A percentile compares a stretch with the other conserved stretches of the same genome.
Evolutionary conservation across 2,888 invertebrate genomes (phyloP).

Genomic region (Oxystoma pomonae): DNA sequence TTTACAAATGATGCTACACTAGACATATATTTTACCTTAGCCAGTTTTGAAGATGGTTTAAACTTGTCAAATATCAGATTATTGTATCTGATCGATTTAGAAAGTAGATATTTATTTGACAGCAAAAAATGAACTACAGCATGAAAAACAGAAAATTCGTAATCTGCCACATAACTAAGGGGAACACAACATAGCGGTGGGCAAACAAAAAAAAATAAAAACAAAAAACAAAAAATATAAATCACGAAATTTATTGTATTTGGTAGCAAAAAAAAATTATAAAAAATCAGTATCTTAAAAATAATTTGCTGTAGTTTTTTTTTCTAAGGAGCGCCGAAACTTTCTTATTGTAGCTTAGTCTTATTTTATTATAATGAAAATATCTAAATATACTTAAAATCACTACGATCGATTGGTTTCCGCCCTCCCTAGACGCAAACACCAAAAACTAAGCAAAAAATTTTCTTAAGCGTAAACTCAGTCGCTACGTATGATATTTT

Average conservation of each 20-base stretch:
- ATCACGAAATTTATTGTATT: slow-evolving; percentile 52
- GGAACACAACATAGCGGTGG: slow-evolving; percentile 40
- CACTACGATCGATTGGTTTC: slow-evolving; percentile 10
- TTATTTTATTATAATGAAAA: slow-evolving; percentile 28
- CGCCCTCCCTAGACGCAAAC: slow-evolving; percentile 33
- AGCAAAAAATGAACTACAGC: too few species aligned
- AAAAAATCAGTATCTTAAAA: slow-evolving; percentile 44
- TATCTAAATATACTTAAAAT: background rate
- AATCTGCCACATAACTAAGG: slow-evolving; percentile 19
- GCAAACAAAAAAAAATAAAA: slow-evolving; percentile 38
- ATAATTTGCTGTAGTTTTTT: slow-evolving; percentile 41
- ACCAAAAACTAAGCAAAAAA: slow-evolving; percentile 38
- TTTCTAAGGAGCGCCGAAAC: slow-evolving; percentile 34
- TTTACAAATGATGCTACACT: too few species aligned
- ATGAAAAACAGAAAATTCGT: too few species aligned
- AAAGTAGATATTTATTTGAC: too few species aligned
- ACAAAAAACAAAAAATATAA: slow-evolving; percentile 42
- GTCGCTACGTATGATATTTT: slow-evolving; percentile 42
- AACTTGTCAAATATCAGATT: too few species aligned
- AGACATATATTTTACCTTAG: too few species aligned
- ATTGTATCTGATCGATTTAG: too few species aligned
- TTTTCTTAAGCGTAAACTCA: slow-evolving; percentile 41
- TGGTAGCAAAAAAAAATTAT: slow-evolving; percentile 50
- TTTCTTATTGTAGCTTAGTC: slow-evolving; percentile 39
- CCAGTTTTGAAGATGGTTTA: too few species aligned